Base-by-base conservation (phyloP, 1,140 invertebrate genomes). In the Scaptomyza graminum region DNA sequence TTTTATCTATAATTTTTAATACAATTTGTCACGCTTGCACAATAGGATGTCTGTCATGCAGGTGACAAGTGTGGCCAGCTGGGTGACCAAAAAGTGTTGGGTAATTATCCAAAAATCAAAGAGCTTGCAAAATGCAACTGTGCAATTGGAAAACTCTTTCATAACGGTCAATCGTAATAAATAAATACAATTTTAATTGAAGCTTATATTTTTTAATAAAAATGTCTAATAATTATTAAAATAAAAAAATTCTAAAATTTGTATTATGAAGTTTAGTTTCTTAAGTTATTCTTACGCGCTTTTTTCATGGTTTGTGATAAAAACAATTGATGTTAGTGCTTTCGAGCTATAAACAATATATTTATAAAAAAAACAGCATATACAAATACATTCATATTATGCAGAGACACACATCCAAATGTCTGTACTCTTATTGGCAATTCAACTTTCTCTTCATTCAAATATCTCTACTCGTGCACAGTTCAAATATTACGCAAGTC, bases 1-100 rank as follows among this genome's bases (percentile, higher is more conserved):
- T 63, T 80, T 63, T 63, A 43, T 67, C 37, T 71, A 69, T 57
- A 78, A 67, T 67, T 64, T 72, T 56, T 57, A 77, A 34, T 50
- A 61, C 37, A 41, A 41, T 41, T 31, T 15, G 39, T 31, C 51
- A 70, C 60, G 63, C 37, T 52, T 47, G 47, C 59, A 59, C 28
- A 75, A 59, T 56, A 13, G n/a, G n/a, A 25, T 72, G 72, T 80
- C 77, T 72, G 72, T 80, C 77, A 76, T 56, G 12, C 15, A 12
- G 16, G 9, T 44, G 31, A 51, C 11, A 54, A 57, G 5, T 28
- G 41, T 15, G 46, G 47, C 13, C 34, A 44, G 15, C 6, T 22
- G 15, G 39, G 5, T 46, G 12, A 2, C n/a, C n/a, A 2, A 25
- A 12, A 25, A 70, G 77, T 80, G 72, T 71, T 79, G 74, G 68